Evolutionary conservation across 2,113 vertebrate species (phyloP).

Genomic region (Nothobranchius kuhntae): DNA sequence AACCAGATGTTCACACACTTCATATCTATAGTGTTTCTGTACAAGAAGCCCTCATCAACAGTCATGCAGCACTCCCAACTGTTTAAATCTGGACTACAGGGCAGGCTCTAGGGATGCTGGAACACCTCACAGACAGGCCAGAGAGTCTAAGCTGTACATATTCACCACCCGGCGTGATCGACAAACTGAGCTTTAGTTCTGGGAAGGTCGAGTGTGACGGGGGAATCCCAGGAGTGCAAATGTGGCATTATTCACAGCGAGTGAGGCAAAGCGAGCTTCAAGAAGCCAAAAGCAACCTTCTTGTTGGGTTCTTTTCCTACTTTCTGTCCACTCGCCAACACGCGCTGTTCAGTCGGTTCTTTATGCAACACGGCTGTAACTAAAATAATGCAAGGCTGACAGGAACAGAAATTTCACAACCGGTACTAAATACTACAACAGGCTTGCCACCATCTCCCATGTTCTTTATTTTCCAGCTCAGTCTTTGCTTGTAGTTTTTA

Average conservation of each 20-base stretch:
- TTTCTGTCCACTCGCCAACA: slow-evolving; percentile 6
- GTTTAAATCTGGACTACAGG: neutral
- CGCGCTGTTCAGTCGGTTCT: slow-evolving; percentile 41
- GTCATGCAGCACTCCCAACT: neutral
- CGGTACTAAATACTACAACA: slow-evolving; percentile 64
- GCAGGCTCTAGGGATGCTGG: neutral
- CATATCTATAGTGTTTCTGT: slow-evolving; percentile 2
- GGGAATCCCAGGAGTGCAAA: slow-evolving; percentile 17
- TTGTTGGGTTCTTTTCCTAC: neutral
- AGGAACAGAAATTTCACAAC: slow-evolving; percentile 49
- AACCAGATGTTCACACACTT: neutral
- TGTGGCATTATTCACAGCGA: slow-evolving; percentile 42
- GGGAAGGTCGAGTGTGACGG: neutral
- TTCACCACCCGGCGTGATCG: neutral
- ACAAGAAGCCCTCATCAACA: neutral
- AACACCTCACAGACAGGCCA: slow-evolving; percentile 9
- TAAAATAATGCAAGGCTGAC: slow-evolving; percentile 51
- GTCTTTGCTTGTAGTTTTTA: slow-evolving; percentile 19
- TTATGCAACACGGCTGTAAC: slow-evolving; percentile 34
- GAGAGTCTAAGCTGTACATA: slow-evolving; percentile 40
- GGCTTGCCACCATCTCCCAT: slow-evolving; percentile 33
- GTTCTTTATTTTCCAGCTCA: slow-evolving; percentile 20
- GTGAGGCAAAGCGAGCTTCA: slow-evolving; percentile 20
- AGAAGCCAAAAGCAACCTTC: neutral
- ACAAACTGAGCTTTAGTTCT: neutral